A percentile compares a stretch with the other conserved stretches of the same genome.
These are phyloP conservation scores for Saimiri boliviensis DNA, from an alignment of 2,113 vertebrate species.

Conservation along the genomic window DNA sequence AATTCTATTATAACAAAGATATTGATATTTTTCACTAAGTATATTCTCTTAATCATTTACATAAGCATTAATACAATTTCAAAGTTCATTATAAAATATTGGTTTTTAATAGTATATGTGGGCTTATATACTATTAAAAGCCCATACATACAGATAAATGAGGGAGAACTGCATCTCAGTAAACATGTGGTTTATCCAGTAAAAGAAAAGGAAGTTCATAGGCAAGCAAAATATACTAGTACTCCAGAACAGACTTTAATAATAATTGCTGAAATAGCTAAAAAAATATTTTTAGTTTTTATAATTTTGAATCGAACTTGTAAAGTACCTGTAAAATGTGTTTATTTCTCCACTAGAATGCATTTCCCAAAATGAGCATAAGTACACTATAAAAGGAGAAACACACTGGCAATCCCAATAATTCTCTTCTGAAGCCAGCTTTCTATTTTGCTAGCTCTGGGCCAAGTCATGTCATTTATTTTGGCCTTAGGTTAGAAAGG, in stretches of 20 bases:
- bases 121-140: background rate
- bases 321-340: background rate
- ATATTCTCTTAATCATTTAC: slow-evolving; percentile 57
- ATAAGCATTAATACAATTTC: slow-evolving; percentile 63
- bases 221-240: background rate
- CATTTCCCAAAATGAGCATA: background rate
- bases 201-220: background rate
- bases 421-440: background rate
- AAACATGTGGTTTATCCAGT: background rate
- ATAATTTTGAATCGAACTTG: background rate
- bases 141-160: background rate
- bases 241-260: background rate
- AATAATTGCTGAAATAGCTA: background rate
- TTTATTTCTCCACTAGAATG: background rate
- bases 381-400: background rate
- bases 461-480: background rate
- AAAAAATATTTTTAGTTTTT: background rate
- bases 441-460: fast-evolving
- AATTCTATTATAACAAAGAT: slow-evolving; percentile 69
- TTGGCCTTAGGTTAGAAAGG: background rate
- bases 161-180: background rate
- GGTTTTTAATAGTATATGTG: slow-evolving; percentile 20
- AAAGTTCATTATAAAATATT: slow-evolving; percentile 59
- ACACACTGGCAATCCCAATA: fast-evolving
- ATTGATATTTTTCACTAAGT: slow-evolving; percentile 60